Conservation (phyloP, 92 coral and sea anemone genomes). For the Umimayanthus kanabou region DNA sequence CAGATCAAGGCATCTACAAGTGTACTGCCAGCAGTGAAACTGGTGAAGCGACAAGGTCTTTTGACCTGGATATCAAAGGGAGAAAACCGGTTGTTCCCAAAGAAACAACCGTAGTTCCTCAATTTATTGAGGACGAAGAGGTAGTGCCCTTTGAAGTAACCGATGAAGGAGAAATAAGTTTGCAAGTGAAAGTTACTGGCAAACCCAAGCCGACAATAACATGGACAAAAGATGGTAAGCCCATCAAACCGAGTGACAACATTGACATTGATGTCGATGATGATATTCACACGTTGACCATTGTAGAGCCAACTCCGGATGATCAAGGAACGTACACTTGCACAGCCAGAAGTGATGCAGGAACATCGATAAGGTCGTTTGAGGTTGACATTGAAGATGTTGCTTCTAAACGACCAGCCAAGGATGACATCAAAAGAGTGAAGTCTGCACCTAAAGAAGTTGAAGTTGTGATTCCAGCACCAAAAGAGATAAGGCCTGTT, state of each 20-base stretch:
- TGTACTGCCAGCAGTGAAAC: constrained; percentile 76
- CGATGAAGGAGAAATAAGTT: constrained; percentile 59
- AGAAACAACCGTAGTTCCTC: constrained; percentile 46
- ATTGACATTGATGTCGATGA: constrained; percentile 49
- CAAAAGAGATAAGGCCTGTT: not conserved
- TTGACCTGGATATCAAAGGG: constrained; percentile 77
- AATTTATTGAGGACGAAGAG: constrained; percentile 66
- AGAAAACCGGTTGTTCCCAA: constrained; percentile 44
- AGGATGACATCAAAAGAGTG: not conserved
- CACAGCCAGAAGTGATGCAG: constrained; percentile 60
- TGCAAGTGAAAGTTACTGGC: constrained; percentile 63
- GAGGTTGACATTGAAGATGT: constrained; percentile 61
- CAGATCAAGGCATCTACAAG: constrained; percentile 71
- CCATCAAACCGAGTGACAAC: constrained; percentile 47
- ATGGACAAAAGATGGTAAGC: constrained; percentile 69
- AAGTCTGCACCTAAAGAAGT: constrained; percentile 1
- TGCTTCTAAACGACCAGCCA: not conserved
- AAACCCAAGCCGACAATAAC: constrained; percentile 56
- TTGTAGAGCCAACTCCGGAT: constrained; percentile 48
- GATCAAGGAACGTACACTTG: constrained; percentile 75
- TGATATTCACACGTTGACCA: constrained; percentile 50
- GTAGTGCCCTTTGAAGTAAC: constrained; percentile 67
- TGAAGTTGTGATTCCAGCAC: constrained; percentile 12
- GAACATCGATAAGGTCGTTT: constrained; percentile 58
- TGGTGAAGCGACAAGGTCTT: constrained; percentile 66